Evolutionary conservation across 2,113 vertebrate genomes (phyloP).

Genomic region (Erinaceus europaeus): DNA sequence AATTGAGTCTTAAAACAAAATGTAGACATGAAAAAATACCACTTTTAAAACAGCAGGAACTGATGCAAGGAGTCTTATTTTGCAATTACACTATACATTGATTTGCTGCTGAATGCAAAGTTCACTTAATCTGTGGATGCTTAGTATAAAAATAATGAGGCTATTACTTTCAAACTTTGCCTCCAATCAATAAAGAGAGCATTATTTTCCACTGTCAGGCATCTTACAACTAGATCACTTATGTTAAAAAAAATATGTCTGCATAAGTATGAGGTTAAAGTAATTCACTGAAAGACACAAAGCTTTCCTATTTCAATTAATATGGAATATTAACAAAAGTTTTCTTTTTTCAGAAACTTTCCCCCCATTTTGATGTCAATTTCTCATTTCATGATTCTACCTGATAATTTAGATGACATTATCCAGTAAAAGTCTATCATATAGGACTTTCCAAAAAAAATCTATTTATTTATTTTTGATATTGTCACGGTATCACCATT

Average conservation of each 20-base stretch:
- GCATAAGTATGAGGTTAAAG: not conserved
- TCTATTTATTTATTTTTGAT: too few relatives aligned
- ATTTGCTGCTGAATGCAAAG: slow-evolving; percentile 51
- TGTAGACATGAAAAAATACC: slow-evolving; percentile 45
- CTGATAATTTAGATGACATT: not conserved
- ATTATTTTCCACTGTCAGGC: slow-evolving; percentile 49
- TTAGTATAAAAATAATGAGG: slow-evolving; percentile 61
- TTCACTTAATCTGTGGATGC: slow-evolving; percentile 10
- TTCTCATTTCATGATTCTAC: not conserved
- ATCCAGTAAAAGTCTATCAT: not conserved
- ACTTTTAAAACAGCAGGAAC: slow-evolving; percentile 22
- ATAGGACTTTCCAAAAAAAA: too few relatives aligned
- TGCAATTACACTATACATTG: slow-evolving; percentile 47
- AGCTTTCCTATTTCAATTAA: not conserved
- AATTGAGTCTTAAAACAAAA: slow-evolving; percentile 46
- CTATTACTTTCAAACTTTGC: slow-evolving; percentile 31
- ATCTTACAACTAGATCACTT: slow-evolving; percentile 53
- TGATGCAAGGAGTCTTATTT: not conserved
- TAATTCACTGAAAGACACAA: not conserved
- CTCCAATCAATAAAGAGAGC: slow-evolving; percentile 32
- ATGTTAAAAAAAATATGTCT: slow-evolving; percentile 23
- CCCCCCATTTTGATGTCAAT: not conserved
- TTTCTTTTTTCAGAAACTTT: not conserved
- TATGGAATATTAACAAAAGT: not conserved
- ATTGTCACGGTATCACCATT: too few relatives aligned